Conservation (phyloP, 2,797 vertebrate genomes). For the Lacerta bilineata region DNA sequence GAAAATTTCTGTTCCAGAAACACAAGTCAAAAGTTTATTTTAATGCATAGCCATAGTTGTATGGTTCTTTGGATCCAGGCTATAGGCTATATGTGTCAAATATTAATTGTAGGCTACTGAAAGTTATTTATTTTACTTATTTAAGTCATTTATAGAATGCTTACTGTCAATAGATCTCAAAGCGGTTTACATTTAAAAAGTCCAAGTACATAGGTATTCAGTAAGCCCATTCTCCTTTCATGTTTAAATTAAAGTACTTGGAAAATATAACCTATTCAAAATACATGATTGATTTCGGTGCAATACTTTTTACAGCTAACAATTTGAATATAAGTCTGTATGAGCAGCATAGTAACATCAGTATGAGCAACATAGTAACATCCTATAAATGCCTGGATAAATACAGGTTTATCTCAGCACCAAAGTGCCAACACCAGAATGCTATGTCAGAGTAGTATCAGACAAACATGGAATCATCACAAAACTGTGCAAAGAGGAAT, state of each 20-base stretch:
- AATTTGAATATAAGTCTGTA: background rate
- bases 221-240: background rate
- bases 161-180: too few species aligned
- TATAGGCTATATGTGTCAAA: slow-evolving; percentile 5
- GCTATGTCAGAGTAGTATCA: background rate
- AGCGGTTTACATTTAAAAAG: too few species aligned
- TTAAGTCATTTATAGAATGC: too few species aligned
- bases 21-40: background rate
- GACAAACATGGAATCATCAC: background rate
- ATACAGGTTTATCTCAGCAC: too few species aligned
- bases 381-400: too few species aligned
- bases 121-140: background rate
- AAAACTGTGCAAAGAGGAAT: background rate
- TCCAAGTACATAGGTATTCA: too few species aligned
- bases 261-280: background rate
- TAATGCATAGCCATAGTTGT: background rate
- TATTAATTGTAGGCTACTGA: background rate
- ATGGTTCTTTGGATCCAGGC: background rate
- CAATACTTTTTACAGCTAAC: background rate
- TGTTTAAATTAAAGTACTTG: background rate
- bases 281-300: background rate
- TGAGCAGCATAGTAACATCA: too few species aligned
- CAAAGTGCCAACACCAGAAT: too few species aligned
- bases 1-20: background rate
- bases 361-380: too few species aligned